Conservation (phyloP, 2,888 invertebrate species). For the Amaurobius ferox region DNA sequence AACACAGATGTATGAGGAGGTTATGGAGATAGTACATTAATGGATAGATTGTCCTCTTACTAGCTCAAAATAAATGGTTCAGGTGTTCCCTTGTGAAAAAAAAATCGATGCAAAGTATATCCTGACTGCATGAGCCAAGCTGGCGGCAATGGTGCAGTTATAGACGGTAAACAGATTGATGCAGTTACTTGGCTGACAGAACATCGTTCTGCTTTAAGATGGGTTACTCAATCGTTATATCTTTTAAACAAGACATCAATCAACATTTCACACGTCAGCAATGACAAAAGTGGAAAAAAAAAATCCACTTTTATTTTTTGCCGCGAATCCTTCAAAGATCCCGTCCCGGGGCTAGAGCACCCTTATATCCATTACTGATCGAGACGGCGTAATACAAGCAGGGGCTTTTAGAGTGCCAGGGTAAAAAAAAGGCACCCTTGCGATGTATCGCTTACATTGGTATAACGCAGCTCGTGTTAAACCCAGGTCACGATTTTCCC, state of each 20-base stretch:
- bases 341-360: not conserved
- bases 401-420: constrained; percentile 54
- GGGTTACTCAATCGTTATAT: too few relatives aligned
- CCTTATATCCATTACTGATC: constrained; percentile 57
- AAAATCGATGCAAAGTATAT: too few relatives aligned
- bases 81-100: too few relatives aligned
- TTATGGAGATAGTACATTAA: too few relatives aligned
- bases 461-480: constrained; percentile 32
- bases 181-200: too few relatives aligned
- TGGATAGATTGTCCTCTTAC: too few relatives aligned
- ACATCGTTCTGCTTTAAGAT: too few relatives aligned
- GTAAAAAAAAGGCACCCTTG: not conserved
- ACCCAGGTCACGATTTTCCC: constrained; percentile 54
- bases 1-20: too few relatives aligned
- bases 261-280: not conserved
- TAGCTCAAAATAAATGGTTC: too few relatives aligned
- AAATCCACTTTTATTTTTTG: not conserved
- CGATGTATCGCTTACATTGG: constrained; percentile 58
- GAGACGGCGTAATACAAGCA: constrained; percentile 47
- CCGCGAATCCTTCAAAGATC: not conserved
- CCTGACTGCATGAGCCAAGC: too few relatives aligned
- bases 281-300: not conserved
- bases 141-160: too few relatives aligned
- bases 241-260: not conserved
- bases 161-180: too few relatives aligned